These are phyloP conservation scores for Drosophila diplacantha DNA, from an alignment of 2,888 invertebrate species.

Conservation along the genomic window DNA sequence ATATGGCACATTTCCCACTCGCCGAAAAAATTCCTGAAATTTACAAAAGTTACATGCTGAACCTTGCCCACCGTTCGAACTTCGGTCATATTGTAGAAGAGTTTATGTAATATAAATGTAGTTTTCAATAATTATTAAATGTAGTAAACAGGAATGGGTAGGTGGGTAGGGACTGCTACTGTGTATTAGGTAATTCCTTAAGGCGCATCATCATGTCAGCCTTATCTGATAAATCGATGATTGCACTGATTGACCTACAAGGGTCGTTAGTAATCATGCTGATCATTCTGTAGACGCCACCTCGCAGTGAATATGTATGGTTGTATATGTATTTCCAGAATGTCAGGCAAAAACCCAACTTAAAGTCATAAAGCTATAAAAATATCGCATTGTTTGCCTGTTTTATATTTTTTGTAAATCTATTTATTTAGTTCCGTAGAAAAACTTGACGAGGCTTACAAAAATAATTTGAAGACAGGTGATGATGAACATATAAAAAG, in stretches of 20 bases:
- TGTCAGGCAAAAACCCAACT: neutral
- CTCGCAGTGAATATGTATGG: neutral
- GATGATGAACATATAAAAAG: neutral
- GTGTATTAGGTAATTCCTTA: slow-evolving; percentile 16
- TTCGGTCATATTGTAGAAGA: too few species aligned
- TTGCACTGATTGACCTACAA: slow-evolving; percentile 26
- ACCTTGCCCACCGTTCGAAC: neutral
- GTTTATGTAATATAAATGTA: neutral
- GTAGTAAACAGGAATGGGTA: neutral
- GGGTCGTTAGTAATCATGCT: slow-evolving; percentile 23
- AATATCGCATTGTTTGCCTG: neutral
- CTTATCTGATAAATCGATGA: slow-evolving; percentile 32
- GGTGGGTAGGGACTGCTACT: neutral
- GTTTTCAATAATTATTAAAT: neutral
- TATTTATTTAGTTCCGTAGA: neutral
- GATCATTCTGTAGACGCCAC: slow-evolving; percentile 6
- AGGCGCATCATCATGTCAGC: slow-evolving; percentile 4
- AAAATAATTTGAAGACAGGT: neutral
- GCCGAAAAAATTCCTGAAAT: neutral
- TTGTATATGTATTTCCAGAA: slow-evolving; percentile 1
- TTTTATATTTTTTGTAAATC: neutral
- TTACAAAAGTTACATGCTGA: neutral
- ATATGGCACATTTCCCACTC: too few species aligned
- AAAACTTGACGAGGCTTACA: neutral
- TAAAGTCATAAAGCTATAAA: neutral